phyloP scores from a whole-genome alignment of 1,140 invertebrate genomes.

The Drosophila burlai region DNA sequence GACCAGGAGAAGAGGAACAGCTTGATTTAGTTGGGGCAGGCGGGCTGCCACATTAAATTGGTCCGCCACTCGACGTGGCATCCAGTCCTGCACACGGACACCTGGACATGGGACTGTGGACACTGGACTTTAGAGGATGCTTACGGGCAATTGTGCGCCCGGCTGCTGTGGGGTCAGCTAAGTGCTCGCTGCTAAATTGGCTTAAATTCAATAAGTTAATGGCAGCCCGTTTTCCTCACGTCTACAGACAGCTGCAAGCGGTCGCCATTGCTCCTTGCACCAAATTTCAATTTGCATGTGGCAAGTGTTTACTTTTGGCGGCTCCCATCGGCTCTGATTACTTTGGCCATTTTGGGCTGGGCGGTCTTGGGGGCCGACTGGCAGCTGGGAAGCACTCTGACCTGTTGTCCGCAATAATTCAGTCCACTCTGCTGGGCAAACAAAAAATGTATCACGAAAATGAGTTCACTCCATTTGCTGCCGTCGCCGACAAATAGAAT shows the following conservation, averaged over 20 bases:
- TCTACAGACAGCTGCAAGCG: conserved; percentile 55
- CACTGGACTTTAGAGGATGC: conserved; percentile 31
- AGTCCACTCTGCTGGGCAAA: conserved; percentile 33
- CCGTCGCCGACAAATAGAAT: conserved; percentile 68
- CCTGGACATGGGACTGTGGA: conserved; percentile 5
- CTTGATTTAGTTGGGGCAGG: conserved; percentile 66
- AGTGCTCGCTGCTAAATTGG: conserved; percentile 70
- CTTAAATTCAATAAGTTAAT: conserved; percentile 83
- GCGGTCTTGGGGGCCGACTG: neutral
- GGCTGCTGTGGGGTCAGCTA: conserved; percentile 55
- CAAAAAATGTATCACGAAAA: conserved; percentile 41
- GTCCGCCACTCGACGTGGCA: conserved; percentile 63
- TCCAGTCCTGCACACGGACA: conserved; percentile 17
- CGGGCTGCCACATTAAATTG: conserved; percentile 71
- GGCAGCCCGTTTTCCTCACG: conserved; percentile 17
- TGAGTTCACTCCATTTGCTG: conserved; percentile 68
- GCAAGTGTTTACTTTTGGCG: conserved; percentile 45
- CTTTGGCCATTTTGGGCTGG: conserved; percentile 52
- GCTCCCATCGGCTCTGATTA: conserved; percentile 54
- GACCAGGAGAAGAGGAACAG: conserved; percentile 21
- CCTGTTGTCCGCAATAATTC: conserved; percentile 47
- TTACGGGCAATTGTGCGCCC: conserved; percentile 61
- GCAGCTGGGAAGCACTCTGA: neutral
- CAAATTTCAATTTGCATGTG: conserved; percentile 68
- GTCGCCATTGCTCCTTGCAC: conserved; percentile 49